Percentiles rank a stretch among this genome's conserved stretches.
phyloP scores from a whole-genome alignment of 2,113 vertebrate genomes.

The Holacanthus passer region DNA sequence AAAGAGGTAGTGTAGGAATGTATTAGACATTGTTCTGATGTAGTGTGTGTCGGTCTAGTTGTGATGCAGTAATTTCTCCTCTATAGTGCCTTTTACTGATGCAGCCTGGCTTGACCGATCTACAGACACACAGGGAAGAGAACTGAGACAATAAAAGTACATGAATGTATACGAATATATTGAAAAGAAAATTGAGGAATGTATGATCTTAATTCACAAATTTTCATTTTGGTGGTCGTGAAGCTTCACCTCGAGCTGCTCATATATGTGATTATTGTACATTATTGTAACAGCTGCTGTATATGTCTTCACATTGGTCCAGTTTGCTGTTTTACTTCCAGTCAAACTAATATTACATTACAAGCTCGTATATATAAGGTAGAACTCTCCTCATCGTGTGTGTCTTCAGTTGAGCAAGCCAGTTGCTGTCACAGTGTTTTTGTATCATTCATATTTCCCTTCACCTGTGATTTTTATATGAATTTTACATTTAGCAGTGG shows the following conservation, averaged over 20 bases:
- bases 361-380: too few species aligned
- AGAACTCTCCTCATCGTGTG: slow-evolving; percentile 34
- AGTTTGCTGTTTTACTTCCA: slow-evolving; percentile 23
- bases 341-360: too few species aligned
- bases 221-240: slow-evolving; percentile 3
- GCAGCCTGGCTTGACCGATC: slow-evolving; percentile 66
- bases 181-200: slow-evolving; percentile 10
- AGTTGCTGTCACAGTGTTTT: slow-evolving; percentile 66
- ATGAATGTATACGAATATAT: slow-evolving; percentile 24
- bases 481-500: slow-evolving; percentile 63
- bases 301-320: slow-evolving; percentile 16
- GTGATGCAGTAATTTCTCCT: slow-evolving; percentile 74
- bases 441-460: slow-evolving; percentile 48
- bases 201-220: slow-evolving; percentile 10
- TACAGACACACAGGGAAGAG: slow-evolving; percentile 51
- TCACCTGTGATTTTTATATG: slow-evolving; percentile 70
- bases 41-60: slow-evolving; percentile 64
- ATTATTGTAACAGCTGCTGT: slow-evolving; percentile 15
- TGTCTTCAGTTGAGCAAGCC: slow-evolving; percentile 68
- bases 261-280: slow-evolving; percentile 10
- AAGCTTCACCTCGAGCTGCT: slow-evolving; percentile 12
- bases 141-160: not conserved
- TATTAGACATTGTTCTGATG: slow-evolving; percentile 63
- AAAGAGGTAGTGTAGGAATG: slow-evolving; percentile 33
- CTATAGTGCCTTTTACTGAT: slow-evolving; percentile 79